Base-by-base conservation (phyloP, 2,113 vertebrate genomes). In the Penelope pileata region DNA sequence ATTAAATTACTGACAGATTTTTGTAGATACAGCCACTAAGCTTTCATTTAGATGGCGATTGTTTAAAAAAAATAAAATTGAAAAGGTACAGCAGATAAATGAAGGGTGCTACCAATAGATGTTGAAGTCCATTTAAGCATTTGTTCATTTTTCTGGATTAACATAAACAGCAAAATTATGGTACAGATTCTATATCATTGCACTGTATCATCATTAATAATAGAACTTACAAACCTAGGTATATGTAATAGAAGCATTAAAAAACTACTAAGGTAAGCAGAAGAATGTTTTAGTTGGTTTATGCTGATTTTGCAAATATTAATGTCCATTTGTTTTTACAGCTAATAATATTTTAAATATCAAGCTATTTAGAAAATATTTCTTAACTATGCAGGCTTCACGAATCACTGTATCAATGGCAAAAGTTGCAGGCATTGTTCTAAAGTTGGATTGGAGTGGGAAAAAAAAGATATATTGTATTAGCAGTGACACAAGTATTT, bases 291-390 rank as follows among this genome's bases (percentile, higher is more conserved):
- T 86, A 62, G 72, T 87, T 88, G 45, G 74, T 95, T 95, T 45
- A 29, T 56, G 87, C 94, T 97, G 74, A 58, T 83, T 97, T 91
- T 94, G 18, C 15, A 13, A 92, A 91, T 91, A 79, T 94, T 96
- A 97, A 97, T 91, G 76, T 67, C 66, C 88, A 92, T 86, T 87
- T 97, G 91, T 91, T 97, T 93, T 95, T 96, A 86, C 30, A 74
- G 62, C 73, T 94, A 91, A 91, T 91, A 83, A 32, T 36, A 85
- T 94, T 94, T 94, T 96, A 62, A 48, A 8, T 82, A 93, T 68
- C 42, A 93, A 90, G 40, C 27, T 47, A 54, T 89, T 91, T 88
- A 83, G 89, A 93, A 96, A 91, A 90, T 47, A 64, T 64, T 68
- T 93, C 58, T 69, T 73, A 58, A 80, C 38, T 59, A 26, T 59